Base-by-base conservation (phyloP, 2,113 vertebrate species). In the Lepidothrix coronata region DNA sequence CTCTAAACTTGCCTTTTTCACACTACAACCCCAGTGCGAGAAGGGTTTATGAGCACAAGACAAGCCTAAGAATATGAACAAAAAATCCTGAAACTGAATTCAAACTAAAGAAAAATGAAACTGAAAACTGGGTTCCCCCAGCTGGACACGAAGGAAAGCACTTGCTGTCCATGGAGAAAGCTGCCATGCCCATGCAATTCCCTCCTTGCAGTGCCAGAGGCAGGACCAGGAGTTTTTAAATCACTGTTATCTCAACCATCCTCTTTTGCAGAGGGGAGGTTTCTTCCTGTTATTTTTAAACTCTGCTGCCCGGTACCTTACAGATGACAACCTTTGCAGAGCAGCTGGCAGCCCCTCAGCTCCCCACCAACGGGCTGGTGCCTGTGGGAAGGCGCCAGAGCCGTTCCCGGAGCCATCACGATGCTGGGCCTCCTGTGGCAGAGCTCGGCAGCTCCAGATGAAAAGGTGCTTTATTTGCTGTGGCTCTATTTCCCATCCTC, bases 231-330 rank as follows among this genome's bases (percentile, higher is more conserved):
- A 68, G 66, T 5, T 85, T 58, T 90, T 59, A 76, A 94, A 94
- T 91, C 83, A 93, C 72, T 80, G 90, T 17, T 93, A 88, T 27
- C 86, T 91, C 87, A 88, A 46, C 67, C 82, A 70, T 55, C 79
- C 48, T 8, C 71, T 75, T 70, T 51, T 21, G 74, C 16, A 70
- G 49, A 68, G 76, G 43, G 51, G 54, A 93, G 57, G 35, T 51
- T n/a, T 85, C 54, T 73, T 61, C 8, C n/a, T 8, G 55, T 44
- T 73, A 23, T 70, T 91, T 93, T 73, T 70, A 51, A 70, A 58
- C 59, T 24, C 79, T 46, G 49, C 65, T 59, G 28, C 74, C 59
- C 5, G 2, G 33, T 11, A 6, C 74, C 39, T 87, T 52, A 14
- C 80, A 51, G 95, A 67, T 44, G 17, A 48, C 66, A 61, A 31